These are phyloP conservation scores for Lipophrys pholis DNA, from an alignment of 2,113 vertebrate species.

Conservation along the genomic window DNA sequence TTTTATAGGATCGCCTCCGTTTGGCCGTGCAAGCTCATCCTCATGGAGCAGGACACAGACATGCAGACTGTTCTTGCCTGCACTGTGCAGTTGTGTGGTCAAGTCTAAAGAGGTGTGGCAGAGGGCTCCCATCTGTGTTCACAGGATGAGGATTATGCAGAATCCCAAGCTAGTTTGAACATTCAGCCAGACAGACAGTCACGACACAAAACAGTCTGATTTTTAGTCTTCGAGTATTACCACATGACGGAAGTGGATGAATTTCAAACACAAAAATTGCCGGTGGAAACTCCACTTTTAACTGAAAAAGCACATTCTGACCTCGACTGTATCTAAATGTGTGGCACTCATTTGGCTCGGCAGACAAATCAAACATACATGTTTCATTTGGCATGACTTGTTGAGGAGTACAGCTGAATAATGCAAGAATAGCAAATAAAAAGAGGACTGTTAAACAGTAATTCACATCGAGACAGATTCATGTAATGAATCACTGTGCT, in stretches of 20 bases:
- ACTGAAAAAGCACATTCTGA: background rate
- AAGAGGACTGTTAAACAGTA: background rate
- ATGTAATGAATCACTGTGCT: slow-evolving; percentile 15
- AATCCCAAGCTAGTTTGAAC: slow-evolving; percentile 15
- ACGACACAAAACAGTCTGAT: slow-evolving; percentile 1
- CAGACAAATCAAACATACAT: slow-evolving; percentile 14
- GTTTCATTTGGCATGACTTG: slow-evolving; percentile 1
- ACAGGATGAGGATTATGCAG: slow-evolving; percentile 16
- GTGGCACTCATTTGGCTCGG: background rate
- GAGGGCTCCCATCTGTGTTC: slow-evolving; percentile 11
- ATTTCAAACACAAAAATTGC: background rate
- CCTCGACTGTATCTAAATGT: background rate
- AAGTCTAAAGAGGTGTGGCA: background rate
- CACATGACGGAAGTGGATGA: background rate
- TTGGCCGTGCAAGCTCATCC: background rate
- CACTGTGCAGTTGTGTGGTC: background rate
- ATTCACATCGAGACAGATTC: slow-evolving; percentile 43
- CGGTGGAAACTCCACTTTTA: background rate
- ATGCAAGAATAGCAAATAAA: slow-evolving; percentile 1
- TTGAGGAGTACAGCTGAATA: slow-evolving; percentile 7
- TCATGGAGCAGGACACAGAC: background rate
- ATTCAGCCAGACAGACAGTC: slow-evolving; percentile 19
- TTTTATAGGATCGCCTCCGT: background rate
- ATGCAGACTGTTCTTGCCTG: background rate
- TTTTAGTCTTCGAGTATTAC: slow-evolving; percentile 8